These are phyloP conservation scores for Melipona quadrifasciata DNA, from an alignment of 1,140 invertebrate species.

Conservation along the genomic window DNA sequence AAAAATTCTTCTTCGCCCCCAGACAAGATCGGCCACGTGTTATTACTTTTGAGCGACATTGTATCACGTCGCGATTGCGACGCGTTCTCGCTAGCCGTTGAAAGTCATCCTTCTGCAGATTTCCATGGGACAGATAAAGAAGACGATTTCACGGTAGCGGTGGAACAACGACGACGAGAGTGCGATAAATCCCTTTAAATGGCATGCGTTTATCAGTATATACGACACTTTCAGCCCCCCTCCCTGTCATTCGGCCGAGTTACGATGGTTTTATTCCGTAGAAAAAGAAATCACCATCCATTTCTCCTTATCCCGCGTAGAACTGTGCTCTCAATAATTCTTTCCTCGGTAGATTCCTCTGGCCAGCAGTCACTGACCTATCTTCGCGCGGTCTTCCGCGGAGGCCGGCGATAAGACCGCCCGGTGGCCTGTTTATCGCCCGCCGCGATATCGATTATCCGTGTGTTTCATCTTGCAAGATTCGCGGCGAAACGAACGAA, in stretches of 20 bases:
- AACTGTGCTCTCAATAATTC: constrained; percentile 27
- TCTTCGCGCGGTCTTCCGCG: constrained; percentile 16
- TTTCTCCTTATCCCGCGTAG: constrained; percentile 24
- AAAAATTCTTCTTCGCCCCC: too few species aligned
- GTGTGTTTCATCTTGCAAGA: neutral
- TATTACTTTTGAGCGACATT: neutral
- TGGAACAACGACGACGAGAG: constrained; percentile 10
- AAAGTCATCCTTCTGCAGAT: neutral
- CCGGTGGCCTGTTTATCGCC: constrained; percentile 19
- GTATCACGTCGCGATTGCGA: neutral
- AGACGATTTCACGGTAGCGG: neutral
- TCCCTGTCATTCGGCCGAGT: constrained; percentile 41
- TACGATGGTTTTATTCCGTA: constrained; percentile 28
- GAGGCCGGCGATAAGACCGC: constrained; percentile 21
- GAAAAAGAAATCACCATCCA: constrained; percentile 31
- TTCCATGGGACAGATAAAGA: constrained; percentile 17
- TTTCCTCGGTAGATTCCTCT: constrained; percentile 14
- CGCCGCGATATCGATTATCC: constrained; percentile 51
- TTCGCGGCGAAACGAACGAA: constrained; percentile 27
- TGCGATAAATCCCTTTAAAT: constrained; percentile 38
- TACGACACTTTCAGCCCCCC: constrained; percentile 34
- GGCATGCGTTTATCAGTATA: constrained; percentile 48
- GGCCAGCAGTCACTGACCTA: constrained; percentile 39
- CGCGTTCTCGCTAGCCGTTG: neutral
- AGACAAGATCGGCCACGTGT: too few species aligned